Base-by-base conservation (phyloP, 92 coral and sea anemone genomes). In the Epizoanthus rinbou region DNA sequence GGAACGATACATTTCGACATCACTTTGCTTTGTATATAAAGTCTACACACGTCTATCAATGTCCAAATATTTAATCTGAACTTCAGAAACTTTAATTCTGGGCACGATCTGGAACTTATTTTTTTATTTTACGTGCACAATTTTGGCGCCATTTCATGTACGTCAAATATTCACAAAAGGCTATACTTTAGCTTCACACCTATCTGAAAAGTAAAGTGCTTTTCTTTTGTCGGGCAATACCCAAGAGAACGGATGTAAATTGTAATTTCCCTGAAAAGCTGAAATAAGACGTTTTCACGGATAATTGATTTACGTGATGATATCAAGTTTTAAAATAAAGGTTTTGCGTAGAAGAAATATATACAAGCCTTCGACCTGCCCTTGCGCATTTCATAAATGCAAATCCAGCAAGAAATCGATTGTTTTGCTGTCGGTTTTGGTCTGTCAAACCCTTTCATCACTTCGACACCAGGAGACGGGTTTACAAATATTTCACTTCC, bases 261-360 rank as follows among this genome's bases (percentile, higher is more conserved):
- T 78, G 82, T 78, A 47, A 37, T 63, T 43, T 41, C 56, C 33
- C 28, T 21, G 39, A 43, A 62, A 56, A 57, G 37, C 57, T 60
- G 23, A 60, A 78, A 78, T 43, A 69, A 78, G 71, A 78, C 54
- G 69, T 78, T 78, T 78, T 43, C 71, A 78, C 52, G 82, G 82
- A 41, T 72, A 62, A 78, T 78, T 78, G 71, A 63, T 75, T 78
- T 78, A 62, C 82, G 60, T 78, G 47, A 62, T 41, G 82, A 62
- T 16, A 57, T 25, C 69, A 58, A 76, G 22, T 58, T 74, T 5
- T 45, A 17, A 35, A 21, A 39, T 69, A 35, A 76, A 69, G 58
- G 71, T 62, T 24, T 78, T 62, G 62, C 82, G 82, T 78, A 41
- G 15, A 62, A 72, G 82, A 78, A 62, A 62, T 78, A n/a, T 11